Conservation (phyloP, 1,140 invertebrate genomes). For the Centruroides sculpturatus region DNA sequence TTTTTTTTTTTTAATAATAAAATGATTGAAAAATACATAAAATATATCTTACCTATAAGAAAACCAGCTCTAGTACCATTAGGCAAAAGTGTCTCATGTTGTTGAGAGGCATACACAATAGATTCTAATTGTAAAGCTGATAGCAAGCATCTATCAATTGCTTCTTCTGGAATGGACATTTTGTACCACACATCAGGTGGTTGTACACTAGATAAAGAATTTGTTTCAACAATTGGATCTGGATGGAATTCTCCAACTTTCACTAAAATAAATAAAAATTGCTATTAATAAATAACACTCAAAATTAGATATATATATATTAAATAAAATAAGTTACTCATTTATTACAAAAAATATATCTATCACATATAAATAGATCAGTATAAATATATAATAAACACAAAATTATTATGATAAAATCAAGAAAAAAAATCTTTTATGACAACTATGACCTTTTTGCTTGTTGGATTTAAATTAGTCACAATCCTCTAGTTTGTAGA, state of each 20-base stretch:
- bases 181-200: slow-evolving; percentile 89
- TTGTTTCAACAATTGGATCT: slow-evolving; percentile 98
- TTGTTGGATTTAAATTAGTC: no score
- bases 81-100: slow-evolving; percentile 81
- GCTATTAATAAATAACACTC: background rate
- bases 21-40: no score
- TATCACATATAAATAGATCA: background rate
- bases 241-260: slow-evolving; percentile 92
- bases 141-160: slow-evolving; percentile 67
- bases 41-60: slow-evolving; percentile 57
- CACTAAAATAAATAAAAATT: slow-evolving; percentile 37
- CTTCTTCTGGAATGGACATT: slow-evolving; percentile 66
- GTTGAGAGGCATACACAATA: slow-evolving; percentile 88
- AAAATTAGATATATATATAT: background rate
- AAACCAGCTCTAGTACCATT: slow-evolving; percentile 87
- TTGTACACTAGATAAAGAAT: slow-evolving; percentile 88
- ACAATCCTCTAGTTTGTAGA: no score
- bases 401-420: no score
- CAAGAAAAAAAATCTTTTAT: no score
- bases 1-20: no score
- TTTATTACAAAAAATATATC: background rate
- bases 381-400: background rate
- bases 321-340: background rate
- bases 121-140: slow-evolving; percentile 95
- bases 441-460: no score